Evolutionary conservation across 2,888 invertebrate genomes (phyloP).

Genomic region (Shargacucullia verbasci): DNA sequence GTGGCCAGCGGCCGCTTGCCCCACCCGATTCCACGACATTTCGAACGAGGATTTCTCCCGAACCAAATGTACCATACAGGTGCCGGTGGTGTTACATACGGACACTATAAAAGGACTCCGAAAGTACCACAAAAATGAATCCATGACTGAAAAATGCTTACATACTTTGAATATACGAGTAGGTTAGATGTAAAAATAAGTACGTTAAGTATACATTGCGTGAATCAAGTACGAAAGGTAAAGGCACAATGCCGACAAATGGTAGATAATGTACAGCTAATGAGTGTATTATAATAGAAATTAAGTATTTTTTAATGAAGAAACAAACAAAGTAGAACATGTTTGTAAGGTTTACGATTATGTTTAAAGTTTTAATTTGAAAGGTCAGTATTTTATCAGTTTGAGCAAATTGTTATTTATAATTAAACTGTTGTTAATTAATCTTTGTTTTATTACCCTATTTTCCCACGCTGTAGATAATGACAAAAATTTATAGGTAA

Average conservation of each 20-base stretch:
- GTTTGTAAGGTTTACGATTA: neutral
- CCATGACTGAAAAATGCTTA: constrained; percentile 44
- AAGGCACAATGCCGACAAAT: neutral
- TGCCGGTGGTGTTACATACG: constrained; percentile 80
- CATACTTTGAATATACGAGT: constrained; percentile 11
- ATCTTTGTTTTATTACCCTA: constrained; percentile 32
- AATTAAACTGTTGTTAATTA: constrained; percentile 62
- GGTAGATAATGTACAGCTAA: constrained; percentile 22
- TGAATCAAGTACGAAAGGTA: constrained; percentile 9
- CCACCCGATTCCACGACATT: constrained; percentile 71
- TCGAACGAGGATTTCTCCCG: constrained; percentile 83
- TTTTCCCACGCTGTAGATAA: too few relatives aligned
- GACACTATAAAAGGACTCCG: constrained; percentile 82
- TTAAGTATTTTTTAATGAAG: constrained; percentile 16
- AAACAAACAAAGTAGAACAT: constrained; percentile 9
- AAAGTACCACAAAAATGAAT: constrained; percentile 66
- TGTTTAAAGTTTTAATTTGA: constrained; percentile 40
- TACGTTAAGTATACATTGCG: constrained; percentile 16
- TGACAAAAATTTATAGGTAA: too few relatives aligned
- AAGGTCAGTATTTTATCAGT: constrained; percentile 70
- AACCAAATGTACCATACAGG: constrained; percentile 86
- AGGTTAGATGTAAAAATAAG: constrained; percentile 2
- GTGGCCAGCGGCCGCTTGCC: constrained; percentile 74
- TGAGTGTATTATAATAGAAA: constrained; percentile 19
- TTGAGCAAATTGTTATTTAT: constrained; percentile 64